Percentiles rank a stretch among this genome's conserved stretches.
These are phyloP conservation scores for Drosophila emarginata DNA, from an alignment of 2,888 invertebrate genomes.

Conservation along the genomic window DNA sequence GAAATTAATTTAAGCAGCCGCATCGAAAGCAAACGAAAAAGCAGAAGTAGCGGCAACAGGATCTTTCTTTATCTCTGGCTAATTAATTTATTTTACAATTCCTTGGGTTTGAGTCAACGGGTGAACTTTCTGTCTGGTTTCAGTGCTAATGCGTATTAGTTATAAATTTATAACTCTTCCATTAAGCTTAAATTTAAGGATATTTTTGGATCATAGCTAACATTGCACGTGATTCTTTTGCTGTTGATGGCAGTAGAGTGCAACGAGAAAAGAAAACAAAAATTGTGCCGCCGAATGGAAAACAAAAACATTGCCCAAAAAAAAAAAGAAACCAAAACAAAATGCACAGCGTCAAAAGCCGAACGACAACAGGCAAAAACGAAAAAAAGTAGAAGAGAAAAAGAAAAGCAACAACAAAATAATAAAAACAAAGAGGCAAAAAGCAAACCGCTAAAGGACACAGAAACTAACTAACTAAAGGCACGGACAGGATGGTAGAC, in stretches of 20 bases:
- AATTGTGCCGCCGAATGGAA: conserved; percentile 61
- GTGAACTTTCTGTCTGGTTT: conserved; percentile 1
- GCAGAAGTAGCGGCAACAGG: not conserved
- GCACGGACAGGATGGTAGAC: conserved; percentile 28
- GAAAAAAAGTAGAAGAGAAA: not conserved
- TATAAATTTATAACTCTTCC: conserved; percentile 68
- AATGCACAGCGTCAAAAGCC: conserved; percentile 28
- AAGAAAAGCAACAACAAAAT: conserved; percentile 22
- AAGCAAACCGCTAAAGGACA: conserved; percentile 40
- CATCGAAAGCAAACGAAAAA: conserved; percentile 14
- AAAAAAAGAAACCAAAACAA: conserved; percentile 38
- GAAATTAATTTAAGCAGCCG: conserved; percentile 59
- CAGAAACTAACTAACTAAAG: conserved; percentile 70
- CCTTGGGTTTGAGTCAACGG: conserved; percentile 3
- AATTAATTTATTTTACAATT: conserved; percentile 68
- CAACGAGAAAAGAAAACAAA: conserved; percentile 45
- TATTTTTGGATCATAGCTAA: not conserved
- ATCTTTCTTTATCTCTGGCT: conserved; percentile 54
- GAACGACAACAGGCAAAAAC: conserved; percentile 27
- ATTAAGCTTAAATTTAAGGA: conserved; percentile 40
- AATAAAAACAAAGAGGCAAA: conserved; percentile 17
- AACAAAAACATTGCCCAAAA: conserved; percentile 44
- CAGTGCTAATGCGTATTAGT: conserved; percentile 56
- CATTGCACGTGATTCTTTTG: conserved; percentile 32
- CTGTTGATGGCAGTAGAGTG: conserved; percentile 1